A percentile compares a stretch with the other conserved stretches of the same genome.
These are phyloP conservation scores for Vombatus ursinus DNA, from an alignment of 2,113 vertebrate species.

Conservation along the genomic window DNA sequence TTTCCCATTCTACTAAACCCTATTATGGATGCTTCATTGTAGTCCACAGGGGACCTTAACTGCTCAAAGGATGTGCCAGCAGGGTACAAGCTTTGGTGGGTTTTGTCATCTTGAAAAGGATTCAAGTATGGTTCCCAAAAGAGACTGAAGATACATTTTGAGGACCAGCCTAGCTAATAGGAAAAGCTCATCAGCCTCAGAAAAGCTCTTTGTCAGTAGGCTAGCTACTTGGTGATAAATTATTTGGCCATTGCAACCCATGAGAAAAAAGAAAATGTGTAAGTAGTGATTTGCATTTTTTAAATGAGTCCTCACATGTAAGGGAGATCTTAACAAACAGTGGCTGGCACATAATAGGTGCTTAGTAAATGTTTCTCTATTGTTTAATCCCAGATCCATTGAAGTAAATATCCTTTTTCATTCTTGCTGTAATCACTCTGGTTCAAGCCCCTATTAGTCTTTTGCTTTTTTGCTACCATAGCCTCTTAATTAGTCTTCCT, in stretches of 20 bases:
- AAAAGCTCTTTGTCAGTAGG: neutral
- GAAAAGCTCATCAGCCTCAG: neutral
- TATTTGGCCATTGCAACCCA: neutral
- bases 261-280: neutral
- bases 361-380: neutral
- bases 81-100: neutral
- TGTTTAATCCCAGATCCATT: neutral
- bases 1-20: neutral
- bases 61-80: neutral
- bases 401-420: neutral
- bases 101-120: neutral
- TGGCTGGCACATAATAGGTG: neutral
- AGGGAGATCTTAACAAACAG: neutral
- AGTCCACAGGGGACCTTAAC: neutral
- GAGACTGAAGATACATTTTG: neutral
- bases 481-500: neutral
- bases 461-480: neutral
- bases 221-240: neutral
- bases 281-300: neutral
- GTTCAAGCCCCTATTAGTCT: neutral
- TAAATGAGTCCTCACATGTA: neutral
- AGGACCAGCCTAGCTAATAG: neutral
- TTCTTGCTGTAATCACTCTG: neutral
- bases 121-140: neutral
- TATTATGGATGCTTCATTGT: neutral